phyloP scores from a whole-genome alignment of 2,888 invertebrate species.

The Hoplodrina blanda region DNA sequence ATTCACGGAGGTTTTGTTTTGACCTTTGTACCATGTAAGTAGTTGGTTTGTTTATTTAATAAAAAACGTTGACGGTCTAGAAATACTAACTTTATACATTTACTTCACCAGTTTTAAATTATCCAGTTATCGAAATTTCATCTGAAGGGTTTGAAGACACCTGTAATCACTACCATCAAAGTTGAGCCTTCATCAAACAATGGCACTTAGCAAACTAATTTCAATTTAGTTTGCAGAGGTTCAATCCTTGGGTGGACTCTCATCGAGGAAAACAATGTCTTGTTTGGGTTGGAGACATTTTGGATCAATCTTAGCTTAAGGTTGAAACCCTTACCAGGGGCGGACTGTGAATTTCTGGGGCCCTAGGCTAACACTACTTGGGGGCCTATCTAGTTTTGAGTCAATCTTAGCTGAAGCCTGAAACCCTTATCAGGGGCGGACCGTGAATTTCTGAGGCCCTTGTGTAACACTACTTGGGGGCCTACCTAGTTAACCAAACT shows the following conservation, averaged over 20 bases:
- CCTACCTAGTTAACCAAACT: no score
- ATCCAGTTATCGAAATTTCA: constrained; percentile 31
- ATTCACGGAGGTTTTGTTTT: neutral
- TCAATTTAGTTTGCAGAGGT: constrained; percentile 62
- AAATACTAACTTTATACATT: no score
- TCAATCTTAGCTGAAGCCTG: constrained; percentile 15
- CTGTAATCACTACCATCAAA: constrained; percentile 48
- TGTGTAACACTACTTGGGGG: no score
- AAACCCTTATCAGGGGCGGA: constrained; percentile 28
- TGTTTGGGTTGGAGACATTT: constrained; percentile 28
- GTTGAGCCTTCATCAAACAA: constrained; percentile 55
- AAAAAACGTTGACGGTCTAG: no score
- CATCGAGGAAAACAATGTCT: constrained; percentile 31
- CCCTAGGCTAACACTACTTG: no score
- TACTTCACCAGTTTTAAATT: constrained; percentile 24
- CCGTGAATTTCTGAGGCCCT: no score
- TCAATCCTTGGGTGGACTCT: constrained; percentile 19
- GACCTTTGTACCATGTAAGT: no score
- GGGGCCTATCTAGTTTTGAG: no score
- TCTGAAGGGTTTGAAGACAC: constrained; percentile 25
- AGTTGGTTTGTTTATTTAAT: no score
- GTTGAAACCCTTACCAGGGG: constrained; percentile 31
- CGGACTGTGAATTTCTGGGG: no score
- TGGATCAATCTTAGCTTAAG: constrained; percentile 15
- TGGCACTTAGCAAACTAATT: constrained; percentile 68